Evolutionary conservation across 2,113 vertebrate genomes (phyloP).

Genomic region (Limanda limanda): DNA sequence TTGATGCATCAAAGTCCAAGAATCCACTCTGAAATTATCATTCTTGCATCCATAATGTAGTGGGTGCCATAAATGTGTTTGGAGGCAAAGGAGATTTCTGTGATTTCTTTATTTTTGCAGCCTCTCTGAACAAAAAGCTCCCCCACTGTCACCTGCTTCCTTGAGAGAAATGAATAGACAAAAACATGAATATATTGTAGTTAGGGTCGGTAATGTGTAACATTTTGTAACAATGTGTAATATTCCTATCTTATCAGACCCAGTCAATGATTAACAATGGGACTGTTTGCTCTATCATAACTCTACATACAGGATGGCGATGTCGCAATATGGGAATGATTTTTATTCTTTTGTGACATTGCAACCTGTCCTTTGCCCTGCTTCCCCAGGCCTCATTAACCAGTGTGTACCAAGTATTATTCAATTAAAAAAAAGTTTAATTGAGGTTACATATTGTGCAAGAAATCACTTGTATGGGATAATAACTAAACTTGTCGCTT

Average conservation of each 20-base stretch:
- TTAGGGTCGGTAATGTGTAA: conserved; percentile 54
- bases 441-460: too few relatives aligned
- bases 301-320: conserved; percentile 18
- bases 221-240: background rate
- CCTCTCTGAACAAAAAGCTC: background rate
- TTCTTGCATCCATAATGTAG: background rate
- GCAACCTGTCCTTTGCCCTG: conserved; percentile 31
- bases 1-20: background rate
- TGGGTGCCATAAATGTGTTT: background rate
- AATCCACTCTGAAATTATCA: background rate
- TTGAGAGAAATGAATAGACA: background rate
- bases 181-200: background rate
- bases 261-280: conserved; percentile 77
- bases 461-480: too few relatives aligned
- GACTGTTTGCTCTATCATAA: conserved; percentile 50
- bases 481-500: too few relatives aligned
- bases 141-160: background rate
- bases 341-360: conserved; percentile 55
- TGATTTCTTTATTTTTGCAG: background rate
- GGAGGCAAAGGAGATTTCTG: background rate
- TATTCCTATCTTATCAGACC: conserved; percentile 71
- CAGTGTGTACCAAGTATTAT: too few relatives aligned
- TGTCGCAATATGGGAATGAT: conserved; percentile 8
- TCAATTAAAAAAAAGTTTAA: too few relatives aligned
- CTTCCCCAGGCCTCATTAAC: background rate